Percentiles rank a stretch among this genome's conserved stretches.
Conservation (phyloP, 2,888 invertebrate genomes). For the Eristalis arbustorum region DNA sequence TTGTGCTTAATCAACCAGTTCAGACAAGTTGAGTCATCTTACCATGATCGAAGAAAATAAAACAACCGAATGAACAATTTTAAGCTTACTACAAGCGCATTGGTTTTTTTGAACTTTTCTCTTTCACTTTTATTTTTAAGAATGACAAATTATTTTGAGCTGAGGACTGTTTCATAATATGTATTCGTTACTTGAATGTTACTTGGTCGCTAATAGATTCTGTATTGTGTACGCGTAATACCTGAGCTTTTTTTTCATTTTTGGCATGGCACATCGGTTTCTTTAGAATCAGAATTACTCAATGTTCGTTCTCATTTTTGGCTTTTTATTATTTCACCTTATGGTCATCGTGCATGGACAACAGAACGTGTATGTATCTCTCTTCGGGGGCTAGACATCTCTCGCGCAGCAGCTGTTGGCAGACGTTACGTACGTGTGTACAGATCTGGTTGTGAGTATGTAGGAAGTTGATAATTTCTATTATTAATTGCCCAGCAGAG, state of each 20-base stretch:
- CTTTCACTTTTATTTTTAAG: constrained; percentile 50
- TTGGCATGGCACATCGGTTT: not conserved
- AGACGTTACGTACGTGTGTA: not conserved
- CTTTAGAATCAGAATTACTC: not conserved
- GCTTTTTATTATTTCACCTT: not conserved
- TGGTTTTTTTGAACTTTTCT: not conserved
- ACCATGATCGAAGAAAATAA: not conserved
- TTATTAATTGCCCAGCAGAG: constrained; percentile 52
- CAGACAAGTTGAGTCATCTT: not conserved
- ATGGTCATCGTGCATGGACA: constrained; percentile 8
- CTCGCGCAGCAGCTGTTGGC: not conserved
- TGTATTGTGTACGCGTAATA: not conserved
- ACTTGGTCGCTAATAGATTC: not conserved
- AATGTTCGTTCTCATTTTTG: not conserved
- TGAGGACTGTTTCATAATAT: constrained; percentile 21
- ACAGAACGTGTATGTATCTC: not conserved
- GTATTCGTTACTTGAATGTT: not conserved
- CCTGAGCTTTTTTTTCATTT: not conserved
- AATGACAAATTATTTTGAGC: constrained; percentile 31
- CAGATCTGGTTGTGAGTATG: constrained; percentile 22
- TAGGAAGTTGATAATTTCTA: constrained; percentile 59
- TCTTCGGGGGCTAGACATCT: not conserved
- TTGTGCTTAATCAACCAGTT: not conserved
- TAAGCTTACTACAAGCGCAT: not conserved
- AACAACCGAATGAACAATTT: not conserved